phyloP scores from a whole-genome alignment of 2,113 vertebrate genomes.

The Panurus biarmicus region DNA sequence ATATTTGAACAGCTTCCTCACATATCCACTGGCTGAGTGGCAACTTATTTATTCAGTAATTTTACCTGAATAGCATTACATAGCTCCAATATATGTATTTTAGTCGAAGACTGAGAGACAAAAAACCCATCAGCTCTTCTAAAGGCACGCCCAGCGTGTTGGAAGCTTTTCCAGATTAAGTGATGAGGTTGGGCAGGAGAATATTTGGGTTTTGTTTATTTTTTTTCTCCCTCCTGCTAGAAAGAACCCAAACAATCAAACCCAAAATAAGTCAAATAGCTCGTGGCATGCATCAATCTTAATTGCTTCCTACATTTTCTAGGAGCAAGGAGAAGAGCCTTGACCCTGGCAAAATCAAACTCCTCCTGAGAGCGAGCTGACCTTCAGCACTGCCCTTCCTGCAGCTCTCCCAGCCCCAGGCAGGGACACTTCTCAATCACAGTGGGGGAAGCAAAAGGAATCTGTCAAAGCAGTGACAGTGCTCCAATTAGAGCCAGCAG shows the following conservation, averaged over 20 bases:
- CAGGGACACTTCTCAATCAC: slow-evolving; percentile 45
- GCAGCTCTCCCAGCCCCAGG: slow-evolving; percentile 42
- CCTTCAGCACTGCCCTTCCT: slow-evolving; percentile 46
- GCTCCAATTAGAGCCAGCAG: not conserved
- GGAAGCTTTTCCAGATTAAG: not conserved
- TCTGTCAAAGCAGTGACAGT: not conserved
- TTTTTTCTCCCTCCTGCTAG: not conserved
- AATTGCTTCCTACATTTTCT: slow-evolving; percentile 62
- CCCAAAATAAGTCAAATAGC: slow-evolving; percentile 16
- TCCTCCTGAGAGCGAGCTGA: slow-evolving; percentile 27
- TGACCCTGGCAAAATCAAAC: slow-evolving; percentile 52
- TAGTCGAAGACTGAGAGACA: not conserved
- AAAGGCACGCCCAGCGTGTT: not conserved
- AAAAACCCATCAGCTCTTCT: not conserved
- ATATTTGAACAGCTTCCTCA: not conserved
- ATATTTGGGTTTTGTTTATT: not conserved
- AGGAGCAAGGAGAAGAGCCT: slow-evolving; percentile 11
- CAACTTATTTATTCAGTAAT: not conserved
- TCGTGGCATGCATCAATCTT: slow-evolving; percentile 39
- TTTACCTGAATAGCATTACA: not conserved
- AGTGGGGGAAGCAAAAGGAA: not conserved
- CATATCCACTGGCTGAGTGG: not conserved
- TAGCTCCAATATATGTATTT: not conserved
- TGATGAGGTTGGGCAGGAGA: not conserved
- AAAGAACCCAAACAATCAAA: not conserved